Conservation (phyloP, 2,113 vertebrate species). For the Craseonycteris thonglongyai region DNA sequence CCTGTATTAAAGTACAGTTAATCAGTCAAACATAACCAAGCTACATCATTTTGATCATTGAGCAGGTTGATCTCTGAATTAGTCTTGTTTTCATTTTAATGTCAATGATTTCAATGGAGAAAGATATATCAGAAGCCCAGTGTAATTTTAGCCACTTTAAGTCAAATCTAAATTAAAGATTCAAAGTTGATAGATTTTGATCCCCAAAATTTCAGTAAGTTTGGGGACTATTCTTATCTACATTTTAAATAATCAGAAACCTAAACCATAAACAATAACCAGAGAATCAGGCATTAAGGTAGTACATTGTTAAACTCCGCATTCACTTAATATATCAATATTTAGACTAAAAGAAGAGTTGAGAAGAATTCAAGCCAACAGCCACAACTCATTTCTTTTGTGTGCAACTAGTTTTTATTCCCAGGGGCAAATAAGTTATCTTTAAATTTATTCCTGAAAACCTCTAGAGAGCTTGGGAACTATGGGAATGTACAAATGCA, state of each 20-base stretch:
- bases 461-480: not conserved
- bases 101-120: slow-evolving; percentile 9
- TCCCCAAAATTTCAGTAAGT: not conserved
- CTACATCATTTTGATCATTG: not conserved
- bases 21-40: not conserved
- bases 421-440: not conserved
- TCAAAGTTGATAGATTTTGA: not conserved
- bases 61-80: not conserved
- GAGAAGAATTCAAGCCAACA: not conserved
- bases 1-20: not conserved
- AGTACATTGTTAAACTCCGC: not conserved
- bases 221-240: not conserved
- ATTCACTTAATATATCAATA: not conserved
- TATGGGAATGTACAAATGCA: not conserved
- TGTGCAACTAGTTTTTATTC: not conserved
- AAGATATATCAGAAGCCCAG: not conserved
- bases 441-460: not conserved
- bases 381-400: not conserved
- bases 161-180: slow-evolving; percentile 17
- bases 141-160: not conserved
- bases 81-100: not conserved
- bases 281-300: not conserved
- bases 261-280: not conserved
- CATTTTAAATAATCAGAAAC: slow-evolving; percentile 7
- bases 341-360: not conserved